Percentiles rank a stretch among this genome's conserved stretches.
phyloP scores from a whole-genome alignment of 2,797 vertebrate species.

The Diceros bicornis region DNA sequence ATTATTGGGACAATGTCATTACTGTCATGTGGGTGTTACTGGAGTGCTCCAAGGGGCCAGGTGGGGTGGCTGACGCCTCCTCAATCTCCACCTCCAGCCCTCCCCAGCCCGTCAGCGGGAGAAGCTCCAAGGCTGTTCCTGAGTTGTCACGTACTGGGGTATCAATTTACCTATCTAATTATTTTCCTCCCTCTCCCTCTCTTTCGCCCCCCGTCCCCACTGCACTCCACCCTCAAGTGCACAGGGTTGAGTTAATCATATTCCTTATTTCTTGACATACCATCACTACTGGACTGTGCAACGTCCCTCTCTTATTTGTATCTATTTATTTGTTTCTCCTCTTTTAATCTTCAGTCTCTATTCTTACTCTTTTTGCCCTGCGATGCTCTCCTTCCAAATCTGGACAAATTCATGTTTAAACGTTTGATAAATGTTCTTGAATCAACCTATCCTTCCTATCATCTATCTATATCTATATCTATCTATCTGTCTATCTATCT shows the following conservation, averaged over 20 bases:
- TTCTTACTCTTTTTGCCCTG: background rate
- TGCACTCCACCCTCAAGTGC: background rate
- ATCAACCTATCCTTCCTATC: background rate
- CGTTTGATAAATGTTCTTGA: background rate
- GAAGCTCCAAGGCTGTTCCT: no score
- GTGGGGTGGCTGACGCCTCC: accelerated
- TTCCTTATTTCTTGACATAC: background rate
- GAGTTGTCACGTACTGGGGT: background rate
- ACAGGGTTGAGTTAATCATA: background rate
- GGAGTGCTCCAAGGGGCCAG: background rate
- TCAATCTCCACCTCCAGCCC: background rate
- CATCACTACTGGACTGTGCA: background rate
- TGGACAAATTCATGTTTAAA: background rate
- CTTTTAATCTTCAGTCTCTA: background rate
- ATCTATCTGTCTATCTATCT: background rate
- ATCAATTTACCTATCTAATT: no score
- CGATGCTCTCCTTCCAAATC: background rate
- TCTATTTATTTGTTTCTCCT: background rate
- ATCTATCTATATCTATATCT: background rate
- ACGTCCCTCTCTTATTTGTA: background rate
- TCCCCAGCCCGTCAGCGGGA: background rate
- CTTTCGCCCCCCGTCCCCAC: accelerated
- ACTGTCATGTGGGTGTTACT: no score
- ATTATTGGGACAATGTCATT: no score
- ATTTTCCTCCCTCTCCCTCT: background rate